Evolutionary conservation across 2,888 invertebrate genomes (phyloP).

Genomic region (Altica lythri): DNA sequence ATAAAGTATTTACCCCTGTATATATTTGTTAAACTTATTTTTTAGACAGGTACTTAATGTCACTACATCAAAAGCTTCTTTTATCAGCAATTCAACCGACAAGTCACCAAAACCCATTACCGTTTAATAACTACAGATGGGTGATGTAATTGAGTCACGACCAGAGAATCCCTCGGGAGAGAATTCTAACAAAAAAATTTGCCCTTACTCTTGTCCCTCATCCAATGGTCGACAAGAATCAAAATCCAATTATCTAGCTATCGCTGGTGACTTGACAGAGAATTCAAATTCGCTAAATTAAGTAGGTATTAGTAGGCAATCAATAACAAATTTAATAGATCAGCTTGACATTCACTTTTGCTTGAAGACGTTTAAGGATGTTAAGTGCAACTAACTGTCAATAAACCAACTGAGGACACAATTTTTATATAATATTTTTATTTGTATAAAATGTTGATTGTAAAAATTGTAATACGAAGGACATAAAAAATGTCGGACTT

Average conservation of each 20-base stretch:
- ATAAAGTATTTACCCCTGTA: too few species aligned
- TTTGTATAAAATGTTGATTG: too few species aligned
- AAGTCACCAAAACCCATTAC: conserved; percentile 21
- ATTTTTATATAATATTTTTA: too few species aligned
- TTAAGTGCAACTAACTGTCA: too few species aligned
- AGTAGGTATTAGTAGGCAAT: conserved; percentile 32
- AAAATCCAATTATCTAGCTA: conserved; percentile 21
- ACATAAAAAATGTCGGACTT: too few species aligned
- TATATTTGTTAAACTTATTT: too few species aligned
- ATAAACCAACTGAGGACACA: too few species aligned
- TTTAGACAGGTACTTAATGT: too few species aligned
- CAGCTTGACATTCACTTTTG: conserved; percentile 14
- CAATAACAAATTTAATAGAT: conserved; percentile 34
- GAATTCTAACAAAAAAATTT: conserved; percentile 10
- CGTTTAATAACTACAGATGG: conserved; percentile 26
- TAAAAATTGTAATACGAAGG: too few species aligned
- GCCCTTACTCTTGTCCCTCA: conserved; percentile 1
- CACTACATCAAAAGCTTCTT: too few species aligned
- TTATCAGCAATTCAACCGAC: too few species aligned
- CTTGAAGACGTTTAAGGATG: too few species aligned
- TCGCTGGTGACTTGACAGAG: conserved; percentile 19
- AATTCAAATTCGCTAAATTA: conserved; percentile 25
- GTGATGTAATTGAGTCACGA: conserved; percentile 25
- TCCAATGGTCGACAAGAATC: conserved; percentile 16
- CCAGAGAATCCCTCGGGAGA: conserved; percentile 15